Percentiles rank a stretch among this genome's conserved stretches.
Conservation (phyloP, 1,140 invertebrate genomes). For the Dendrolimus punctatus region DNA sequence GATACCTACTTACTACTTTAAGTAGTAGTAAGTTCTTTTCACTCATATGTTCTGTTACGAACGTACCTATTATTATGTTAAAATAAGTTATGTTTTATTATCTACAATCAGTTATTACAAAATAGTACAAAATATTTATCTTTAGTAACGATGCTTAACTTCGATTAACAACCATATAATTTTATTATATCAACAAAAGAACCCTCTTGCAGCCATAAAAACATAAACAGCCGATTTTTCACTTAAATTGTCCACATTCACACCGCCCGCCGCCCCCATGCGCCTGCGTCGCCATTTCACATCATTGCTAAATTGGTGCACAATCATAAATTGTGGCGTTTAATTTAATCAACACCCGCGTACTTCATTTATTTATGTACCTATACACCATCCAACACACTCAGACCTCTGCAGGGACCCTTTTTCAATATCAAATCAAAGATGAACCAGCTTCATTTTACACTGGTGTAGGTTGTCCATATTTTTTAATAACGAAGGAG, state of each 20-base stretch:
- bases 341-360: constrained; percentile 63
- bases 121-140: no score
- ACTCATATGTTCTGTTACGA: background rate
- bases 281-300: constrained; percentile 36
- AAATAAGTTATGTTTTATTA: no score
- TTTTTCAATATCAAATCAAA: background rate
- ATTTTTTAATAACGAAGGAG: constrained; percentile 43
- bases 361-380: constrained; percentile 38
- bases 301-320: constrained; percentile 59
- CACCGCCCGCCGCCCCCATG: constrained; percentile 41
- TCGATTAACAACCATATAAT: no score
- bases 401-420: constrained; percentile 25
- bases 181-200: constrained; percentile 3
- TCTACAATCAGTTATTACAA: no score
- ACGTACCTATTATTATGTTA: no score
- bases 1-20: no score
- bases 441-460: constrained; percentile 12
- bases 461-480: constrained; percentile 24
- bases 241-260: constrained; percentile 25
- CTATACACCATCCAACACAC: constrained; percentile 27
- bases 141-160: no score
- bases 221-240: constrained; percentile 20
- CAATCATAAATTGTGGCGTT: constrained; percentile 57
- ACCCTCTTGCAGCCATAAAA: constrained; percentile 23
- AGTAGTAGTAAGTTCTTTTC: background rate